phyloP scores from a whole-genome alignment of 2,888 invertebrate genomes.

The Rhagium mordax region DNA sequence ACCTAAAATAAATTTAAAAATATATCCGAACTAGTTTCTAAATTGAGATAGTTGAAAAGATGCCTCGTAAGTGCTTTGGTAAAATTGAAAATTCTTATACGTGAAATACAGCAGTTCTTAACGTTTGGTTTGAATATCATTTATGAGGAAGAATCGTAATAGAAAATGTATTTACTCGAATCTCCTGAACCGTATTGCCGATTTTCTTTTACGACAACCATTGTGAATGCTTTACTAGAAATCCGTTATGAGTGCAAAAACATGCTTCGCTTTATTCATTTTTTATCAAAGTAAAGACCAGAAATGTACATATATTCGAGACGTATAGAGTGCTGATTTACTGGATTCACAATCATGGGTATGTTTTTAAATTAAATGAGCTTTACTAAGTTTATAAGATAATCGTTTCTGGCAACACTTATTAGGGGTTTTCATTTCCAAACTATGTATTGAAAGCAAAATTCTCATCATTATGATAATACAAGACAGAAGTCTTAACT shows the following conservation, averaged over 20 bases:
- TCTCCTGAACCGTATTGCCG: not conserved
- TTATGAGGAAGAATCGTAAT: conserved; percentile 12
- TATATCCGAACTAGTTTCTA: conserved; percentile 7
- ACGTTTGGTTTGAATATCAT: conserved; percentile 25
- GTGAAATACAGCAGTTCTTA: conserved; percentile 1
- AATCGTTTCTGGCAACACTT: too few relatives aligned
- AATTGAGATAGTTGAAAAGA: conserved; percentile 2
- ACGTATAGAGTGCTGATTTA: too few relatives aligned
- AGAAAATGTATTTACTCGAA: conserved; percentile 15
- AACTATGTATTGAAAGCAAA: too few relatives aligned
- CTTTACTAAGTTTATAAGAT: too few relatives aligned
- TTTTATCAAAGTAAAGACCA: not conserved
- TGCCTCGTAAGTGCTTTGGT: not conserved
- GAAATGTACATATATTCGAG: not conserved
- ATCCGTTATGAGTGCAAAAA: not conserved
- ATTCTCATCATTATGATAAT: too few relatives aligned
- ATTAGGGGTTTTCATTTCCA: too few relatives aligned
- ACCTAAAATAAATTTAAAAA: conserved; percentile 6
- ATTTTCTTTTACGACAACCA: conserved; percentile 21
- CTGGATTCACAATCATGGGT: too few relatives aligned
- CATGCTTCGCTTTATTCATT: not conserved
- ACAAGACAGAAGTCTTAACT: too few relatives aligned
- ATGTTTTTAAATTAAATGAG: too few relatives aligned
- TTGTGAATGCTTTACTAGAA: not conserved
- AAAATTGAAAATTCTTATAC: conserved; percentile 16